Evolutionary conservation across 2,797 vertebrate genomes (phyloP).

Genomic region (Bradypodion ventrale): DNA sequence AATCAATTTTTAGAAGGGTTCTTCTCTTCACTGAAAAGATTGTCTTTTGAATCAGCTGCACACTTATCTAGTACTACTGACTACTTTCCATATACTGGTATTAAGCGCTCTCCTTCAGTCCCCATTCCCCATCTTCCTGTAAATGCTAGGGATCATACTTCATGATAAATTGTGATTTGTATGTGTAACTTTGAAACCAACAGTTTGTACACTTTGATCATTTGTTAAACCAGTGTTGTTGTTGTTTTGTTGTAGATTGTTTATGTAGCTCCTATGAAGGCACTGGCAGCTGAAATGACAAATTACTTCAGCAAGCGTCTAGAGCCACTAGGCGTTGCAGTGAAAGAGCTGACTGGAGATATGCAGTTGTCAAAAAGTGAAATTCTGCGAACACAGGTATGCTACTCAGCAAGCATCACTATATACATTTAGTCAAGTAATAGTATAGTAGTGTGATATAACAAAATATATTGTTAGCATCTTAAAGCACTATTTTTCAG

Average conservation of each 20-base stretch:
- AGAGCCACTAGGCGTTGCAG: conserved; percentile 90
- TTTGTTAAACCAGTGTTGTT: conserved; percentile 85
- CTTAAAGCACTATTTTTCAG: not conserved
- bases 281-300: conserved; percentile 98
- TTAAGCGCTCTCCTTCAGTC: conserved; percentile 78
- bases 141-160: conserved; percentile 81
- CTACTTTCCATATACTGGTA: conserved; percentile 84
- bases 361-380: conserved; percentile 99
- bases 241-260: conserved; percentile 88
- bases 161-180: conserved; percentile 86
- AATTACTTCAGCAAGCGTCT: conserved; percentile 97
- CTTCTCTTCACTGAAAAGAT: conserved; percentile 69
- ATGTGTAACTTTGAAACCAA: conserved; percentile 85
- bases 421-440: not conserved
- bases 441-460: not conserved
- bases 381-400: conserved; percentile 91
- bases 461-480: not conserved
- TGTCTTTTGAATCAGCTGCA: conserved; percentile 75
- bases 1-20: conserved; percentile 64
- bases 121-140: conserved; percentile 29
- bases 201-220: conserved; percentile 77
- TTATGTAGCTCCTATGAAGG: conserved; percentile 99
- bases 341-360: conserved; percentile 96
- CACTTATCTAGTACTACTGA: conserved; percentile 74
- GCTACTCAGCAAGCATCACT: conserved; percentile 20